Percentiles rank a stretch among this genome's conserved stretches.
phyloP scores from a whole-genome alignment of 1,140 invertebrate genomes.

The Formica selysi region DNA sequence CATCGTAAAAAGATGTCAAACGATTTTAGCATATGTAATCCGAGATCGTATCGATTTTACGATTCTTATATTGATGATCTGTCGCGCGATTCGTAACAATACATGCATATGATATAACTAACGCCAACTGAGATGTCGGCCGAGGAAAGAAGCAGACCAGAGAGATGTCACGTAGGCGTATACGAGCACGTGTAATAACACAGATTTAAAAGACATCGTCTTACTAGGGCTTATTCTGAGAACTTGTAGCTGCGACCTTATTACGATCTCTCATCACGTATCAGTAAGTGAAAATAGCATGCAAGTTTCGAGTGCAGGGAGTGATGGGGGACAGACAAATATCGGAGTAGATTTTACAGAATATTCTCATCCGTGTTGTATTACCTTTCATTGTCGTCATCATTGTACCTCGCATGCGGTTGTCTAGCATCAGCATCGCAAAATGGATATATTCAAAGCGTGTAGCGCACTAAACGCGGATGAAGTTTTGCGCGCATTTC shows the following conservation, averaged over 20 bases:
- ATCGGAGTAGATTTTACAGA: conserved; percentile 42
- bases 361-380: conserved; percentile 27
- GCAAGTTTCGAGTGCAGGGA: conserved; percentile 58
- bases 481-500: conserved; percentile 14
- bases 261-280: conserved; percentile 73
- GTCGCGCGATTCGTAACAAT: neutral
- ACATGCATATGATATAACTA: neutral
- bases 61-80: conserved; percentile 43
- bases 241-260: conserved; percentile 23
- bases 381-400: neutral
- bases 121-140: conserved; percentile 17
- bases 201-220: conserved; percentile 55
- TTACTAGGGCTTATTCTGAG: neutral
- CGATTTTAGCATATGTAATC: neutral
- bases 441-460: conserved; percentile 18
- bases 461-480: conserved; percentile 1
- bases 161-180: conserved; percentile 34
- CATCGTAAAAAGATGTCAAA: conserved; percentile 10
- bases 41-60: conserved; percentile 40
- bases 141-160: neutral
- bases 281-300: conserved; percentile 68
- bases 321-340: conserved; percentile 51
- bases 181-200: conserved; percentile 27
- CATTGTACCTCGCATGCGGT: neutral
- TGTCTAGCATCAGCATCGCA: neutral